Conservation (phyloP, 2,797 vertebrate genomes). For the Eulemur coronatus region DNA sequence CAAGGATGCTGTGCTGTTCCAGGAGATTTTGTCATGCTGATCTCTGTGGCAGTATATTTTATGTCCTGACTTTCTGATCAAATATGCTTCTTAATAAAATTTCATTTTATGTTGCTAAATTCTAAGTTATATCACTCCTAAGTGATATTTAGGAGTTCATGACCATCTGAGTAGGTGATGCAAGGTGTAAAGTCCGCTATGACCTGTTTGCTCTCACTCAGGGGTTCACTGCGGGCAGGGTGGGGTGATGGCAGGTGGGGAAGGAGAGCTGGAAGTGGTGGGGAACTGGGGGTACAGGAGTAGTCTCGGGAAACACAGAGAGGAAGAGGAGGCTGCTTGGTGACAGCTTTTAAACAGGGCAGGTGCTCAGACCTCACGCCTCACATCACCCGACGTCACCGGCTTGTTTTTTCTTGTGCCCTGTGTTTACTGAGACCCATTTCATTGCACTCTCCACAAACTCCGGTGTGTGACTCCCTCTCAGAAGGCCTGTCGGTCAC, state of each 20-base stretch:
- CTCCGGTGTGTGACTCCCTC: background rate
- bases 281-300: background rate
- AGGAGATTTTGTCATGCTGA: rapidly evolving
- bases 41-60: background rate
- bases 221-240: background rate
- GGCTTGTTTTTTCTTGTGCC: background rate
- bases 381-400: rapidly evolving
- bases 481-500: background rate
- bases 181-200: rapidly evolving
- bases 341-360: background rate
- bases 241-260: rapidly evolving
- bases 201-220: rapidly evolving
- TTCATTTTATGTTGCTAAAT: background rate
- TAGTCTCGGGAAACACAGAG: background rate
- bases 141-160: background rate
- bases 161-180: background rate
- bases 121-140: background rate
- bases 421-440: background rate
- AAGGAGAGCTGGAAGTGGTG: background rate
- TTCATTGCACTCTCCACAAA: background rate
- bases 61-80: background rate
- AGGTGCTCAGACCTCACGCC: rapidly evolving
- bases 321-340: background rate
- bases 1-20: rapidly evolving
- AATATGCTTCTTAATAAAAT: background rate